phyloP scores from a whole-genome alignment of 2,888 invertebrate genomes.

The Oligia strigilis region DNA sequence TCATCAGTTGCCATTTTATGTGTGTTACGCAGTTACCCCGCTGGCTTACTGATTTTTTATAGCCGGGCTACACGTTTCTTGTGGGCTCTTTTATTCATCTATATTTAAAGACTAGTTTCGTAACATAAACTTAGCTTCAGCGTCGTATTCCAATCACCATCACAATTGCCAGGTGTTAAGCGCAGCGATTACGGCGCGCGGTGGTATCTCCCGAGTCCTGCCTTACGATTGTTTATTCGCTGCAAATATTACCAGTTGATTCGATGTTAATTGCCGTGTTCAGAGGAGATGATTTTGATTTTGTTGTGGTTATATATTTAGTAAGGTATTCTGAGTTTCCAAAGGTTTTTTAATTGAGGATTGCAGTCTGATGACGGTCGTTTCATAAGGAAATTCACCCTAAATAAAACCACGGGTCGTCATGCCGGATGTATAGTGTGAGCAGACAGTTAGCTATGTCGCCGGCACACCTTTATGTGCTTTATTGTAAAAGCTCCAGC shows the following conservation, averaged over 20 bases:
- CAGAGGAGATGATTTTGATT: constrained; percentile 37
- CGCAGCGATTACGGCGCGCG: constrained; percentile 38
- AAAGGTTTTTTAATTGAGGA: neutral
- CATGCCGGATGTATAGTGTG: neutral
- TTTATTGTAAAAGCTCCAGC: constrained; percentile 32
- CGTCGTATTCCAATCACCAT: constrained; percentile 48
- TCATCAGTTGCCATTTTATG: neutral
- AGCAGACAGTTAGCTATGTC: constrained; percentile 3
- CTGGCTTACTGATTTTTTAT: neutral
- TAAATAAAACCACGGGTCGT: neutral
- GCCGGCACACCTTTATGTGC: constrained; percentile 16
- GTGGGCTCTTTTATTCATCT: neutral
- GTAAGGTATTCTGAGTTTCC: constrained; percentile 1
- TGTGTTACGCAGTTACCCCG: neutral
- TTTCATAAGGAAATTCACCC: too few species aligned
- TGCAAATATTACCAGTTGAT: constrained; percentile 41
- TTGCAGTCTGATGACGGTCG: neutral
- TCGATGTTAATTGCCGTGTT: constrained; percentile 45
- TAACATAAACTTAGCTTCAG: constrained; percentile 10
- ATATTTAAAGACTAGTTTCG: constrained; percentile 6
- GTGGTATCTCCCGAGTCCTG: constrained; percentile 5
- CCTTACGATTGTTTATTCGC: constrained; percentile 51
- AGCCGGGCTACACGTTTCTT: neutral
- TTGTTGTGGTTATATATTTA: constrained; percentile 31
- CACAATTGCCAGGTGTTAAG: constrained; percentile 37